These are phyloP conservation scores for Vulpes vulpes DNA, from an alignment of 2,113 vertebrate species.

Conservation along the genomic window DNA sequence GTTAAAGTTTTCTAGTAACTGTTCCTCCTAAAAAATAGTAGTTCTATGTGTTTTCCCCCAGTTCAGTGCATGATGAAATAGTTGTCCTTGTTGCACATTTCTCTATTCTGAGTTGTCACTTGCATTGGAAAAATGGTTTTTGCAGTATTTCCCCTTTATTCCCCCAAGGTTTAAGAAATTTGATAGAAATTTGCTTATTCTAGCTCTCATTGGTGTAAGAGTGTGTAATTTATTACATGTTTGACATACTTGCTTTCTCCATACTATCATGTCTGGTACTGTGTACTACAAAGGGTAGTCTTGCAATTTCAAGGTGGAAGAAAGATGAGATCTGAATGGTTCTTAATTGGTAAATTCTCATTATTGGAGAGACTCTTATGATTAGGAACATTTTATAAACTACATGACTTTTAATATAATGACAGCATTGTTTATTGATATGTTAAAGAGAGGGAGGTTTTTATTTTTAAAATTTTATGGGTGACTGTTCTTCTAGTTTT, in stretches of 20 bases:
- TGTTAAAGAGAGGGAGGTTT: conserved; percentile 81
- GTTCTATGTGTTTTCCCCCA: conserved; percentile 57
- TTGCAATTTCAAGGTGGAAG: conserved; percentile 67
- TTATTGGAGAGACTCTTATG: conserved; percentile 70
- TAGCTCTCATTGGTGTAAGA: conserved; percentile 42
- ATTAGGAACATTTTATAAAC: conserved; percentile 76
- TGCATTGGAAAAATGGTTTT: conserved; percentile 62
- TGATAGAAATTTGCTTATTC: conserved; percentile 65
- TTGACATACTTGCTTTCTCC: neutral
- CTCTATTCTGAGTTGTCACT: conserved; percentile 72
- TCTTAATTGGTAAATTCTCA: conserved; percentile 71
- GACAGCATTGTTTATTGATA: conserved; percentile 78
- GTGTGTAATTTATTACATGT: conserved; percentile 65
- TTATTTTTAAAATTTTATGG: conserved; percentile 85
- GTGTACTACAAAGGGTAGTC: conserved; percentile 57
- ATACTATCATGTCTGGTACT: conserved; percentile 4
- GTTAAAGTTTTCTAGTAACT: conserved; percentile 67
- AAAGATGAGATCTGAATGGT: conserved; percentile 55
- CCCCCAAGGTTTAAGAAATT: conserved; percentile 58
- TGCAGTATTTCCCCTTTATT: conserved; percentile 29
- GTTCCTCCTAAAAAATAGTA: conserved; percentile 24
- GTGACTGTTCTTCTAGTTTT: conserved; percentile 72
- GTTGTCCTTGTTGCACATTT: conserved; percentile 74
- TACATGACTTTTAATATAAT: conserved; percentile 57
- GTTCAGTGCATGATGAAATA: conserved; percentile 81